Conservation (phyloP, 1,140 invertebrate genomes). For the Magallana ariakensis region DNA sequence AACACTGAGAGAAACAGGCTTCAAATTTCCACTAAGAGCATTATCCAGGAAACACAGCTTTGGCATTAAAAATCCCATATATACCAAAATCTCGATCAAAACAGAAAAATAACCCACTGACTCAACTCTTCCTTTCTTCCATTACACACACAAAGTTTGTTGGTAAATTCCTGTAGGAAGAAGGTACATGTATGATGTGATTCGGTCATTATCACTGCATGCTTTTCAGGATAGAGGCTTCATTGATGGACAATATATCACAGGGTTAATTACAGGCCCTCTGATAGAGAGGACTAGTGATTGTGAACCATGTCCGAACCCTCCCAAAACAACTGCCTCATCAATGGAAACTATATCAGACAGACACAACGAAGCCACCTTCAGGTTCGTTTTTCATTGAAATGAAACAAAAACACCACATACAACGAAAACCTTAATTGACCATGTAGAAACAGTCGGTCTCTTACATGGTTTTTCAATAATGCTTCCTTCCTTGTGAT, state of each 20-base stretch:
- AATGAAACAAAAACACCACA: background rate
- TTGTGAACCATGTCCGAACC: background rate
- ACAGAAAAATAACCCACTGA: background rate
- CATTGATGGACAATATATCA: constrained; percentile 33
- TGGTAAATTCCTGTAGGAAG: background rate
- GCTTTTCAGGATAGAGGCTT: constrained; percentile 1
- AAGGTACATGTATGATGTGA: constrained; percentile 28
- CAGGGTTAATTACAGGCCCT: constrained; percentile 15
- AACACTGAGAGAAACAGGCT: background rate
- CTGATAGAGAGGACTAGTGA: background rate
- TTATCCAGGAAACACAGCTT: constrained; percentile 7
- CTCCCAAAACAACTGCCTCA: background rate
- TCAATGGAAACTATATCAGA: background rate
- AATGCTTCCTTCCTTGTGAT: background rate
- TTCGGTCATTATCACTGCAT: constrained; percentile 19
- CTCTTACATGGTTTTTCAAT: constrained; percentile 1
- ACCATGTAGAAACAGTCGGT: background rate
- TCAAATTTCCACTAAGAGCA: background rate
- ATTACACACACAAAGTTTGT: background rate
- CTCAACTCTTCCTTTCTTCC: background rate
- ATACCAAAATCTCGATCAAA: background rate
- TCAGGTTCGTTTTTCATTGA: background rate
- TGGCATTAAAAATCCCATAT: constrained; percentile 17
- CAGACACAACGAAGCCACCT: background rate
- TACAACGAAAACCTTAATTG: background rate